These are phyloP conservation scores for Triplophysa bombifrons DNA, from an alignment of 2,797 vertebrate species.

Conservation along the genomic window DNA sequence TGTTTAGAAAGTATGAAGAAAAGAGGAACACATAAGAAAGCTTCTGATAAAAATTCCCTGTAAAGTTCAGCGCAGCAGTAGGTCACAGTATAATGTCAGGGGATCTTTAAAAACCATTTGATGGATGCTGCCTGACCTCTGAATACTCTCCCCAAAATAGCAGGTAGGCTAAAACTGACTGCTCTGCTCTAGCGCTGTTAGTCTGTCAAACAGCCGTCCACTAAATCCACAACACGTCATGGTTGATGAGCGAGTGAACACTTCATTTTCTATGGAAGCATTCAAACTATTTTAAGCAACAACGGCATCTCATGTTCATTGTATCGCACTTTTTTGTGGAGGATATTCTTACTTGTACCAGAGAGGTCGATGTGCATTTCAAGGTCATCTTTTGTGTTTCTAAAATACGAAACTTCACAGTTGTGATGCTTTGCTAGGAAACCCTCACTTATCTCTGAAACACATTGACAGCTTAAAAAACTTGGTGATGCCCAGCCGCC, in stretches of 20 bases:
- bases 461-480: not conserved
- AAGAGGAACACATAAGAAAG: not conserved
- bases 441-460: constrained; percentile 7
- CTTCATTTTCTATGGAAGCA: not conserved
- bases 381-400: constrained; percentile 16
- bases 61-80: constrained; percentile 19
- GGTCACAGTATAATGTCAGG: constrained; percentile 7
- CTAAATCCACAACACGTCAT: not conserved
- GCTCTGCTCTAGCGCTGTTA: not conserved
- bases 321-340: not conserved
- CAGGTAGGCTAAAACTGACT: not conserved
- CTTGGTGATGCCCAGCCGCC: not conserved
- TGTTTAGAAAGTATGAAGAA: constrained; percentile 21
- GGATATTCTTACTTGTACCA: not conserved
- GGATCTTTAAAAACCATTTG: constrained; percentile 34
- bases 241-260: not conserved
- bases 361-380: not conserved
- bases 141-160: constrained; percentile 40
- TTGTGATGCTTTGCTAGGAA: not conserved
- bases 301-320: not conserved
- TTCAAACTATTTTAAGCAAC: not conserved
- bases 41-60: not conserved
- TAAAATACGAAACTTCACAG: constrained; percentile 1
- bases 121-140: constrained; percentile 16
- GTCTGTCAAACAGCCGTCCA: not conserved